Percentiles rank a stretch among this genome's conserved stretches.
phyloP scores from a whole-genome alignment of 2,888 invertebrate species.

The Abrostola tripartita region DNA sequence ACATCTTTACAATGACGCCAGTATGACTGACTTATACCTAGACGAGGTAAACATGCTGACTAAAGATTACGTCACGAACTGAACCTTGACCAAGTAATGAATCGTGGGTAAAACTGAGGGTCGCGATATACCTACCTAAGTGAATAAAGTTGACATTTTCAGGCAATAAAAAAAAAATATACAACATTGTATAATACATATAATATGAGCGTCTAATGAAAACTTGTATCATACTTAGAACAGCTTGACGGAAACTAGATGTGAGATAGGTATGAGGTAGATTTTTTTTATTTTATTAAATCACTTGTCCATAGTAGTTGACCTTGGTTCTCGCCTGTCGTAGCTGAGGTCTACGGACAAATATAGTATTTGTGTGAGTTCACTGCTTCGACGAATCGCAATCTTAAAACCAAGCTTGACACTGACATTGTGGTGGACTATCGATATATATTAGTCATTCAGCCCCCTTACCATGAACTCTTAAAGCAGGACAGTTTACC shows the following conservation, averaged over 20 bases:
- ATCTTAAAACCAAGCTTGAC: slow-evolving; percentile 61
- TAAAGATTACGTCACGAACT: slow-evolving; percentile 43
- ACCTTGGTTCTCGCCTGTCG: slow-evolving; percentile 70
- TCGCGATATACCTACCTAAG: slow-evolving; percentile 23
- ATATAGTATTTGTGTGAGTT: slow-evolving; percentile 67
- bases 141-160: slow-evolving; percentile 34
- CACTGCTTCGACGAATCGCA: slow-evolving; percentile 60
- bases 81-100: slow-evolving; percentile 58
- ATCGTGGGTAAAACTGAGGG: slow-evolving; percentile 40
- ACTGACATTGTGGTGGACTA: slow-evolving; percentile 65
- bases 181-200: not conserved
- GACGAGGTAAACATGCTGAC: slow-evolving; percentile 45
- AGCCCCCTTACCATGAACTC: too few species aligned
- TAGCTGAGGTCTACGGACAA: slow-evolving; percentile 73
- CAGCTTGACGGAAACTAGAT: slow-evolving; percentile 23
- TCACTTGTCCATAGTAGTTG: slow-evolving; percentile 56
- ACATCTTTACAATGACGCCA: slow-evolving; percentile 20
- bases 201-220: not conserved
- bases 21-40: slow-evolving; percentile 24
- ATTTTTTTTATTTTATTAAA: slow-evolving; percentile 35
- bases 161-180: slow-evolving; percentile 11
- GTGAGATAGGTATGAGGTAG: slow-evolving; percentile 15
- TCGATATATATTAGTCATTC: slow-evolving; percentile 37
- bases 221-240: slow-evolving; percentile 6
- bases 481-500: too few species aligned